Conservation (phyloP, 64 coral and sea anemone species). For the Trachythela sp. region DNA sequence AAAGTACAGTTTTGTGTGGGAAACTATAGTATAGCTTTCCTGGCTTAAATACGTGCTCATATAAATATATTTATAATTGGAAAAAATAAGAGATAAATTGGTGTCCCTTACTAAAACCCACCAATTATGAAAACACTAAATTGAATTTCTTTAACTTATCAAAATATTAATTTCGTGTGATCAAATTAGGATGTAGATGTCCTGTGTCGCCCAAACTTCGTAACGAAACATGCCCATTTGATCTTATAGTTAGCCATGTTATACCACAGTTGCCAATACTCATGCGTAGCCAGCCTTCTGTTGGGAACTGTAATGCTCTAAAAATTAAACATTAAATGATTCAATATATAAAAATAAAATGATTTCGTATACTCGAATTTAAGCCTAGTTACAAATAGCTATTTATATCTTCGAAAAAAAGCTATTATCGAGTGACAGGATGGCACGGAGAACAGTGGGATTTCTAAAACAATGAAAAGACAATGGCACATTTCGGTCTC, state of each 20-base stretch:
- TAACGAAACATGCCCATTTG: constrained; percentile 70
- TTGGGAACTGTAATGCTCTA: constrained; percentile 88
- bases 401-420: too few species aligned
- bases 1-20: too few species aligned
- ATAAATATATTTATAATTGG: too few species aligned
- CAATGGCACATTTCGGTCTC: too few species aligned
- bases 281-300: constrained; percentile 93
- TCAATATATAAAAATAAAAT: neutral
- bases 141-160: neutral
- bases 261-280: constrained; percentile 89
- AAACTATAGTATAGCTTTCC: too few species aligned
- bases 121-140: too few species aligned
- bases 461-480: too few species aligned
- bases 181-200: constrained; percentile 60
- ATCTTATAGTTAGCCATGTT: constrained; percentile 77
- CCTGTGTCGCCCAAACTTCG: constrained; percentile 72
- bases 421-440: too few species aligned
- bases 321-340: neutral
- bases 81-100: too few species aligned
- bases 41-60: too few species aligned
- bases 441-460: too few species aligned
- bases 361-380: neutral
- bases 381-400: neutral
- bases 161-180: constrained; percentile 18
- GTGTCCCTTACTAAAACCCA: too few species aligned